Conservation (phyloP, 2,888 invertebrate species). For the Diadegma fenestrale region DNA sequence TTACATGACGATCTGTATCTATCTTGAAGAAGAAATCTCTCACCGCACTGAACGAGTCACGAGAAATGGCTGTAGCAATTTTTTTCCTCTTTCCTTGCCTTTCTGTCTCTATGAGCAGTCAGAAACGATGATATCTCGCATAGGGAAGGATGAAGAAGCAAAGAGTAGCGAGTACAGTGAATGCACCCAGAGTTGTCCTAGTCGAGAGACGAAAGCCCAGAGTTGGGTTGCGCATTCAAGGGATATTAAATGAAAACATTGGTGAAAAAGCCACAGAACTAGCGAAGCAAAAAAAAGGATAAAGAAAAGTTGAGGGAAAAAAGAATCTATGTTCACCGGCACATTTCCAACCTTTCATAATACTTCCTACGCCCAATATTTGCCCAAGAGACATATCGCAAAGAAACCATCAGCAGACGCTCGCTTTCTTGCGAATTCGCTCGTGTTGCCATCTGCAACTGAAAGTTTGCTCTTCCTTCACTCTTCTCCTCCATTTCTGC, state of each 20-base stretch:
- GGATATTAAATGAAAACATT: slow-evolving; percentile 84
- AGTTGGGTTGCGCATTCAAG: slow-evolving; percentile 75
- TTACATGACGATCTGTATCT: slow-evolving; percentile 66
- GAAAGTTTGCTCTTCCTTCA: slow-evolving; percentile 40
- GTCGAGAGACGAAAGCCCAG: slow-evolving; percentile 39
- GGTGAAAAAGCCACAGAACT: slow-evolving; percentile 65
- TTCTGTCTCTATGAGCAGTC: slow-evolving; percentile 77
- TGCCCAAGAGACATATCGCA: slow-evolving; percentile 82
- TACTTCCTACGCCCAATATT: slow-evolving; percentile 80
- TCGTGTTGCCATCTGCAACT: slow-evolving; percentile 51
- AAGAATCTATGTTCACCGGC: slow-evolving; percentile 51
- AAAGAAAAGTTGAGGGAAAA: slow-evolving; percentile 25
- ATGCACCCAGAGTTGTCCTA: slow-evolving; percentile 42
- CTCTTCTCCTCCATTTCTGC: slow-evolving; percentile 29
- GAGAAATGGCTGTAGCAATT: slow-evolving; percentile 84
- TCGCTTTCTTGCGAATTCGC: slow-evolving; percentile 55
- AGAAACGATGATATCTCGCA: slow-evolving; percentile 38
- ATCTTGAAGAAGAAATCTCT: slow-evolving; percentile 83
- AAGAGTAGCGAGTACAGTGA: slow-evolving; percentile 27
- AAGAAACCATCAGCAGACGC: slow-evolving; percentile 80
- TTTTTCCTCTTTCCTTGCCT: slow-evolving; percentile 81
- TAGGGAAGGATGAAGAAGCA: slow-evolving; percentile 35
- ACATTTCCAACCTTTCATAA: slow-evolving; percentile 45
- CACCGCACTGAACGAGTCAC: slow-evolving; percentile 75
- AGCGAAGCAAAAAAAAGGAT: slow-evolving; percentile 3